Conservation (phyloP, 1,140 invertebrate species). For the Phymastichus coffea region DNA sequence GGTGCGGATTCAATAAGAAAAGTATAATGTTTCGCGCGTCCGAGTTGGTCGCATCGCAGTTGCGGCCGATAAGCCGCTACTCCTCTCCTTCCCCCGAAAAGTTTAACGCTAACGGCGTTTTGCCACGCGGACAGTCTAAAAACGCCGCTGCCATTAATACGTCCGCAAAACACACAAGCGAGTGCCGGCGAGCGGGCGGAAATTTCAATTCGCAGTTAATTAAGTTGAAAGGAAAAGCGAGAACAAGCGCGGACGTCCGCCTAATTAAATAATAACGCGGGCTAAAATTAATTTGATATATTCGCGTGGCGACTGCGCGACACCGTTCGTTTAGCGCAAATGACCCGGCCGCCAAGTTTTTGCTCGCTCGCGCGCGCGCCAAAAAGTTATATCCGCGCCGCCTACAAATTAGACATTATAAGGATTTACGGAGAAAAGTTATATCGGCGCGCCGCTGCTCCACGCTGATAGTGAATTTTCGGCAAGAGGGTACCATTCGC, state of each 20-base stretch:
- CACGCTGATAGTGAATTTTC: too few relatives aligned
- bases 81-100: not conserved
- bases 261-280: conserved; percentile 1
- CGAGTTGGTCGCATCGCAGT: too few relatives aligned
- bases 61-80: too few relatives aligned
- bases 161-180: too few relatives aligned
- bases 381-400: conserved; percentile 6
- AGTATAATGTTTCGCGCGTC: too few relatives aligned
- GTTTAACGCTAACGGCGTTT: too few relatives aligned
- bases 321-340: conserved; percentile 11
- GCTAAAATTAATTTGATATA: not conserved
- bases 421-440: conserved; percentile 47
- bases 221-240: not conserved
- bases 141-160: too few relatives aligned
- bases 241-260: too few relatives aligned
- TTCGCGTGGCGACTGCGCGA: not conserved
- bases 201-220: not conserved
- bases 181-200: too few relatives aligned
- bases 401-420: conserved; percentile 49
- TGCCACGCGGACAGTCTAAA: too few relatives aligned
- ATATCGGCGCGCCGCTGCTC: conserved; percentile 39
- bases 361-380: not conserved
- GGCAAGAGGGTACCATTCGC: too few relatives aligned
- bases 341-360: conserved; percentile 25
- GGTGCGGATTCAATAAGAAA: too few relatives aligned